Percentiles rank a stretch among this genome's conserved stretches.
These are phyloP conservation scores for Rhagophthalmus giganteus DNA, from an alignment of 2,888 invertebrate species.

Conservation along the genomic window DNA sequence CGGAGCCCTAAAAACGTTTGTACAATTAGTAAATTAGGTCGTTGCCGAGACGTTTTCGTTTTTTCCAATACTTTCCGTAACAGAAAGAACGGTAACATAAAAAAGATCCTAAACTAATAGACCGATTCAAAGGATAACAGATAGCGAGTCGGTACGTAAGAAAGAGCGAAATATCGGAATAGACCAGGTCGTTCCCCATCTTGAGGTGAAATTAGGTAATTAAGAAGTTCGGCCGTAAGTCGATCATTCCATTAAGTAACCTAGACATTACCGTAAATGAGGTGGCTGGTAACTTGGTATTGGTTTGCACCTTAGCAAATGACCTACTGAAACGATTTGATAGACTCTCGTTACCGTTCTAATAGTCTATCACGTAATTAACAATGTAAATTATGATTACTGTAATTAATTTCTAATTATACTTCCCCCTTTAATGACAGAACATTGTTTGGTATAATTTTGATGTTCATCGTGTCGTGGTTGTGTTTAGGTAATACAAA, in stretches of 20 bases:
- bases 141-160: constrained; percentile 9
- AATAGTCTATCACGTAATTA: constrained; percentile 9
- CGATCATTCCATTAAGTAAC: constrained; percentile 31
- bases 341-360: constrained; percentile 13
- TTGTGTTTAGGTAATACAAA: too few relatives aligned
- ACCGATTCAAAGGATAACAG: constrained; percentile 11
- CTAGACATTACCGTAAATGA: constrained; percentile 29
- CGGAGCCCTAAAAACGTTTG: too few relatives aligned
- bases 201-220: constrained; percentile 29
- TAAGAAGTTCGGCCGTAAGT: constrained; percentile 30
- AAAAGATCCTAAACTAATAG: constrained; percentile 21
- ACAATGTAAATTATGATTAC: background rate
- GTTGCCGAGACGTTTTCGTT: background rate
- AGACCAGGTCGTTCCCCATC: constrained; percentile 14
- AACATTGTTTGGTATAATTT: too few relatives aligned
- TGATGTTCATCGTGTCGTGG: too few relatives aligned
- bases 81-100: constrained; percentile 10
- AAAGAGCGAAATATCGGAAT: constrained; percentile 12
- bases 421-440: too few relatives aligned
- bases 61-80: background rate
- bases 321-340: constrained; percentile 19
- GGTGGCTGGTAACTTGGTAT: constrained; percentile 27
- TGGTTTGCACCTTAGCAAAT: constrained; percentile 25
- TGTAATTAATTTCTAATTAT: background rate
- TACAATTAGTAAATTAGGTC: background rate